phyloP scores from a whole-genome alignment of 2,888 invertebrate genomes.

The Lithophane leautieri region DNA sequence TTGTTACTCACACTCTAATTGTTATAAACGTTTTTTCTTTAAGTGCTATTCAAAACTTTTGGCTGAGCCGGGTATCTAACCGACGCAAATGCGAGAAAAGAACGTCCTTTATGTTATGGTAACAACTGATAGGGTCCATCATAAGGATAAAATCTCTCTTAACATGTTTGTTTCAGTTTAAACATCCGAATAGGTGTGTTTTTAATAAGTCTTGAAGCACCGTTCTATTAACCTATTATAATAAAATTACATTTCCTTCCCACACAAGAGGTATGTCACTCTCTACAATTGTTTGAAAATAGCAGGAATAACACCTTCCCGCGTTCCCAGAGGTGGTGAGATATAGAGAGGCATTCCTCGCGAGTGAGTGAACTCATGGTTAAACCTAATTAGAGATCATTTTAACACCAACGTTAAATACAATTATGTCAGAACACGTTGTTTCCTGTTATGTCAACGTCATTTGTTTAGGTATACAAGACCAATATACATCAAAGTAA shows the following conservation, averaged over 20 bases:
- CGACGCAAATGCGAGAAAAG: background rate
- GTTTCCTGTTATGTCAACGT: background rate
- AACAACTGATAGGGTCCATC: background rate
- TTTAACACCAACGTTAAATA: background rate
- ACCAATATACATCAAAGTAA: conserved; percentile 10
- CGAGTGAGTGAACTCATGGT: background rate
- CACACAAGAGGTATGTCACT: background rate
- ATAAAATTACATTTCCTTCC: background rate
- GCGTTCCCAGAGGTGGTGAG: background rate
- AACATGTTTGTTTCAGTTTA: background rate
- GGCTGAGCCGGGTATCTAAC: background rate
- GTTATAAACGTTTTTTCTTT: background rate
- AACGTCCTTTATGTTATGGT: background rate
- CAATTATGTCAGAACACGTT: background rate
- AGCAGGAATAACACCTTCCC: background rate
- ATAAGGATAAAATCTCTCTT: background rate
- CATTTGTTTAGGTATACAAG: background rate
- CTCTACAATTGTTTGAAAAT: background rate
- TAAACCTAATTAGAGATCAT: conserved; percentile 20
- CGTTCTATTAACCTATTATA: no score
- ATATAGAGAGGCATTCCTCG: background rate
- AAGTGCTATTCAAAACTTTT: background rate
- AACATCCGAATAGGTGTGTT: background rate
- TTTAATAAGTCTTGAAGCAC: background rate
- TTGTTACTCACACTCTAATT: background rate